Evolutionary conservation across 2,888 invertebrate genomes (phyloP), one percentile per base, ranked within the genome.

Genomic region (Cantharis rufa): DNA sequence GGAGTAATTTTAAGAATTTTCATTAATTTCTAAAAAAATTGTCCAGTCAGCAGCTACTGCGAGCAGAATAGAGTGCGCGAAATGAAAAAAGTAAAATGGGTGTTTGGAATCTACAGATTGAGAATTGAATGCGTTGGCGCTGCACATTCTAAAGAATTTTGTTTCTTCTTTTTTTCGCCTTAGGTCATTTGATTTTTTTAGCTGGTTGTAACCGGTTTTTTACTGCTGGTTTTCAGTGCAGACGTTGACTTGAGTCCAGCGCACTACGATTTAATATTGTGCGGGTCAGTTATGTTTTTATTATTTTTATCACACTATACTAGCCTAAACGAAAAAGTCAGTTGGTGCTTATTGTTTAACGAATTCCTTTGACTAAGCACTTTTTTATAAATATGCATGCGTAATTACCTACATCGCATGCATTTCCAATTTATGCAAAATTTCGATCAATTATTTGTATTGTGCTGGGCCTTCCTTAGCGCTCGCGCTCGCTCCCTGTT

Each of bases 261-360:
- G 78, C 79, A 84, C 82, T 82, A 85, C 84, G 84, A 86, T 86
- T 86, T 87, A 86, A 86, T 86, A 86, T 87, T 87, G 87, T 84
- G 86, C 86, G 86, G 87, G 87, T 87, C 87, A 87, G 86, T 86
- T 84, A 84, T 85, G 86, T 86, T 87, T 86, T 87, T 86, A 86
- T 87, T 87, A 86, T 87, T 87, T 87, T 87, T 87, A 87, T 86
- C 86, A 84, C 83, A 72, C 69, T 15, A 63, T 85, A 85, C 85
- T 85, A 85, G 81, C 84, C 84, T 81, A 81, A 69, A 80, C 78
- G 83, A 85, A 85, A 85, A 85, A 83, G 85, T 85, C 18, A 48
- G 72, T 28, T 66, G 63, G 64, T 24, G 18, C 15, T 24, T 71
- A 75, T 75, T 75, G 70, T 75, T 75, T 70, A 71, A 24, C 62